phyloP scores from a whole-genome alignment of 2,113 vertebrate genomes.

The Myotis yumanensis region DNA sequence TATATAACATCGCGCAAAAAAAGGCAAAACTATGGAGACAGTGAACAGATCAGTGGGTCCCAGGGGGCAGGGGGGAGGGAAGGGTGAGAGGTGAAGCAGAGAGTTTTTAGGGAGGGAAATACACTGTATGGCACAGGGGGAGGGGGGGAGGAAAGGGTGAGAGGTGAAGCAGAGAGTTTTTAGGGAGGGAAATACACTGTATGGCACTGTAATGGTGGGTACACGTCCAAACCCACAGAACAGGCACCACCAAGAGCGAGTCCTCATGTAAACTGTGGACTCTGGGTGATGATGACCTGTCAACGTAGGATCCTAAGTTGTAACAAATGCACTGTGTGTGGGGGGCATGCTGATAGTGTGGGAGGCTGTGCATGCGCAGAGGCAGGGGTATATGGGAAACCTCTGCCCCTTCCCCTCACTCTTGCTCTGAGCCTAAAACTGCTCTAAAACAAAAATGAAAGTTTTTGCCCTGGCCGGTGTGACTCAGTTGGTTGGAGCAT shows the following conservation, averaged over 20 bases:
- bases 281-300: background rate
- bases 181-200: background rate
- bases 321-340: background rate
- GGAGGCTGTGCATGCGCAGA: background rate
- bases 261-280: background rate
- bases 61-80: rapidly evolving
- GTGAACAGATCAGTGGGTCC: background rate
- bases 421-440: background rate
- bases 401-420: background rate
- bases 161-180: background rate
- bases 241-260: background rate
- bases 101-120: background rate
- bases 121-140: background rate
- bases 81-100: background rate
- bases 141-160: background rate
- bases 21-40: background rate
- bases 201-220: background rate
- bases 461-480: background rate
- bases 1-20: background rate
- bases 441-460: background rate
- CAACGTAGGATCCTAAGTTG: background rate
- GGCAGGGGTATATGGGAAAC: background rate
- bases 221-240: background rate
- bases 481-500: background rate
- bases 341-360: rapidly evolving